Base-by-base conservation (phyloP, 2,888 invertebrate species). In the Zygogramma bicolorata region DNA sequence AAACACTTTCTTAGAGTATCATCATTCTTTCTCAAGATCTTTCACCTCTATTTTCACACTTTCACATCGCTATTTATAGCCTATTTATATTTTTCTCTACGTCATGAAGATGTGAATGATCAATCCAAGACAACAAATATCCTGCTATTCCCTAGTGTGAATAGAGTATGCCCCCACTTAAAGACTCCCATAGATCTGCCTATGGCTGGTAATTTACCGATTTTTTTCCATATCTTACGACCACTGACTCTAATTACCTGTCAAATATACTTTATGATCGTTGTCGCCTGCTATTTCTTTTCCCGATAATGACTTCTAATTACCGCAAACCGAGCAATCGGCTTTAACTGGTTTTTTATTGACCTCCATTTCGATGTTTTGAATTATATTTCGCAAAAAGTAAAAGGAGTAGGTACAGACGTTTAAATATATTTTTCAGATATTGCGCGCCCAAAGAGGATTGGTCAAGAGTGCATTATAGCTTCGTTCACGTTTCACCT, bases 131-230 rank as follows among this genome's bases (percentile, higher is more conserved):
- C n/a, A n/a, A n/a, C n/a, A n/a, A n/a, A n/a, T n/a, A n/a, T n/a
- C n/a, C n/a, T n/a, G n/a, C n/a, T n/a, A n/a, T n/a, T n/a, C n/a
- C n/a, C n/a, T n/a, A n/a, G n/a, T n/a, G n/a, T n/a, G n/a, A n/a
- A n/a, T n/a, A 10, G 1, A n/a, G 38, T 5, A 3, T 13, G 38
- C 38, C 5, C 38, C 10, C n/a, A 10, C 10, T 13, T n/a, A 13
- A 38, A 13, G 13, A n/a, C 40, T 58, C 53, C 59, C 22, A 49
- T 15, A 29, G 65, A 65, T 61, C 68, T 46, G 57, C 71, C 70
- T 67, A n/a, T 53, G 10, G 53, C 6, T 8, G n/a, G 77, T 27
- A 18, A 42, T 75, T 78, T 78, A 77, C 77, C 78, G 68, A 42
- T 60, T 70, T 58, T 74, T 46, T 46, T 1, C 10, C 1, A 10